Conservation (phyloP, 2,888 invertebrate species). For the Brachypterus glaber region DNA sequence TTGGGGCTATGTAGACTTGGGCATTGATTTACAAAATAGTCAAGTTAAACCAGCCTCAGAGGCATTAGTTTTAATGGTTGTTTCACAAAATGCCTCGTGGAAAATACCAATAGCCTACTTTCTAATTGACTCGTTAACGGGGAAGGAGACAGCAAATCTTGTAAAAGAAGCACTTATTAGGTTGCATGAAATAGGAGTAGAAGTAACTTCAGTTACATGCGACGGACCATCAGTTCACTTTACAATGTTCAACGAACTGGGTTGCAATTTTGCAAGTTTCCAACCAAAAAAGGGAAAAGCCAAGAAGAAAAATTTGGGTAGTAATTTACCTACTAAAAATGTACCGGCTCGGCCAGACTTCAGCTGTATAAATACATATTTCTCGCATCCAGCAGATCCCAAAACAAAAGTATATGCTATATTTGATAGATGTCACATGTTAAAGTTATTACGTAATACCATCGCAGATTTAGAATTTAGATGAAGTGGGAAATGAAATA, state of each 20-base stretch:
- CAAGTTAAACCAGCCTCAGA: slow-evolving; percentile 17
- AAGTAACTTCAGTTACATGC: slow-evolving; percentile 5
- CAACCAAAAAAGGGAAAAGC: too few relatives aligned
- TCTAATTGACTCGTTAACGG: slow-evolving; percentile 7
- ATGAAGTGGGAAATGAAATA: background rate
- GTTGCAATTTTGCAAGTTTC: too few relatives aligned
- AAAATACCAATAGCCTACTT: slow-evolving; percentile 24
- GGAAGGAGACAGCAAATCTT: slow-evolving; percentile 8
- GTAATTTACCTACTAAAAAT: too few relatives aligned
- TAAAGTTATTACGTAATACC: background rate
- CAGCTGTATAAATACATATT: background rate
- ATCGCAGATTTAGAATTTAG: background rate
- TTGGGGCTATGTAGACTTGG: slow-evolving; percentile 19
- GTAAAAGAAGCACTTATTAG: slow-evolving; percentile 4
- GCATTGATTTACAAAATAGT: slow-evolving; percentile 11
- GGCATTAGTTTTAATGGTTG: slow-evolving; percentile 23
- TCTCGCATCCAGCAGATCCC: background rate
- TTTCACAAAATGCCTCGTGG: slow-evolving; percentile 17
- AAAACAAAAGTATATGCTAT: background rate
- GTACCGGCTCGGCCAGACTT: background rate
- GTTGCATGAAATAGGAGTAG: slow-evolving; percentile 4
- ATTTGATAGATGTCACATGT: background rate
- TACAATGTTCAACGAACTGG: slow-evolving; percentile 3
- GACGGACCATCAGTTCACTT: slow-evolving; percentile 7
- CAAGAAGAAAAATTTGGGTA: too few relatives aligned